phyloP scores from a whole-genome alignment of 1,140 invertebrate genomes.

The Drosophila willistoni region DNA sequence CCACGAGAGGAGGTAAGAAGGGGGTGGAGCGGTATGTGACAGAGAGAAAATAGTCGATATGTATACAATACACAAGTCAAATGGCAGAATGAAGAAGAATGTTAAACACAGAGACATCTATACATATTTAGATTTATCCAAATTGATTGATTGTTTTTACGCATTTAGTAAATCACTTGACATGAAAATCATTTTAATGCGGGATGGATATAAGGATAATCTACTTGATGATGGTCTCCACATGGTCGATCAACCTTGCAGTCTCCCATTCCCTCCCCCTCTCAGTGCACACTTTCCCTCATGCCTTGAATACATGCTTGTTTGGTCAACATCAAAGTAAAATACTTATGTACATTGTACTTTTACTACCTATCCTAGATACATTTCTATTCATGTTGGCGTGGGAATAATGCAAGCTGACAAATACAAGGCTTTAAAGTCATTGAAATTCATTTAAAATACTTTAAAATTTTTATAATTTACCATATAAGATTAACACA shows the following conservation, averaged over 20 bases:
- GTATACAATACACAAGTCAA: slow-evolving; percentile 1
- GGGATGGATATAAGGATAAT: slow-evolving; percentile 29
- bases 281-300: background rate
- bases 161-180: slow-evolving; percentile 34
- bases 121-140: slow-evolving; percentile 38
- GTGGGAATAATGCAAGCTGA: slow-evolving; percentile 41
- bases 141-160: slow-evolving; percentile 55
- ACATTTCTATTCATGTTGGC: slow-evolving; percentile 27
- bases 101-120: slow-evolving; percentile 12
- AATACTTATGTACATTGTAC: slow-evolving; percentile 29
- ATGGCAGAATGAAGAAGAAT: slow-evolving; percentile 48
- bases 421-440: background rate
- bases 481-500: too few relatives aligned
- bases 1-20: background rate
- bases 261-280: background rate
- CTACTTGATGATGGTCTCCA: slow-evolving; percentile 27
- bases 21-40: background rate
- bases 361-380: background rate
- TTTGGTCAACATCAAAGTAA: slow-evolving; percentile 42
- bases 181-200: slow-evolving; percentile 42
- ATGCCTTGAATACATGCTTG: background rate
- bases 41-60: slow-evolving; percentile 1
- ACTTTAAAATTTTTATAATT: too few relatives aligned
- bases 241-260: slow-evolving; percentile 9
- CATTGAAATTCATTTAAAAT: background rate